Conservation (phyloP, 1,140 invertebrate species). For the Cotesia vestalis region DNA sequence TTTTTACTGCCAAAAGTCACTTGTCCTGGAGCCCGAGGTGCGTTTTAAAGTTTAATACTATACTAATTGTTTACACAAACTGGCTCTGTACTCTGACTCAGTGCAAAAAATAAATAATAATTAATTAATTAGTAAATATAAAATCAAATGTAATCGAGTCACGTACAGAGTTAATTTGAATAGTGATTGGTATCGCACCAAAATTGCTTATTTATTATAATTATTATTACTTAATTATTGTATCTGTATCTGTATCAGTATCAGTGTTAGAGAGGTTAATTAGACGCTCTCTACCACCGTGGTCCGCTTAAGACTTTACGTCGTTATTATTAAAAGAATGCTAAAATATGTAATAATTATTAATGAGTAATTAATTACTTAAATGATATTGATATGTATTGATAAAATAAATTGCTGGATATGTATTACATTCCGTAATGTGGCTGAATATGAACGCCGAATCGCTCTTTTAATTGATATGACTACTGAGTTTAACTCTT, state of each 20-base stretch:
- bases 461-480: constrained; percentile 50
- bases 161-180: constrained; percentile 64
- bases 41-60: constrained; percentile 43
- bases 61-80: constrained; percentile 59
- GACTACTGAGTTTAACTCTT: constrained; percentile 58
- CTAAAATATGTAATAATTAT: not conserved
- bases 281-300: constrained; percentile 36
- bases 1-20: constrained; percentile 41
- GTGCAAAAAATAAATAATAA: not conserved
- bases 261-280: constrained; percentile 42
- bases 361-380: constrained; percentile 22
- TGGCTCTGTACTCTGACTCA: constrained; percentile 62
- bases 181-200: constrained; percentile 56
- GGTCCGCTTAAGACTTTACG: too few species aligned
- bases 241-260: constrained; percentile 55
- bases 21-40: constrained; percentile 67
- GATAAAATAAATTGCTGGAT: constrained; percentile 7
- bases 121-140: not conserved
- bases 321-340: too few species aligned
- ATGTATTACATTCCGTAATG: not conserved
- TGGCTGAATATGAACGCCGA: constrained; percentile 20
- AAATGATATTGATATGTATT: constrained; percentile 27
- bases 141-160: constrained; percentile 41
- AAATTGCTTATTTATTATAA: constrained; percentile 63
- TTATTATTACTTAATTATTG: constrained; percentile 36